Conservation (phyloP, 2,113 vertebrate species). For the Casuarius casuarius region DNA sequence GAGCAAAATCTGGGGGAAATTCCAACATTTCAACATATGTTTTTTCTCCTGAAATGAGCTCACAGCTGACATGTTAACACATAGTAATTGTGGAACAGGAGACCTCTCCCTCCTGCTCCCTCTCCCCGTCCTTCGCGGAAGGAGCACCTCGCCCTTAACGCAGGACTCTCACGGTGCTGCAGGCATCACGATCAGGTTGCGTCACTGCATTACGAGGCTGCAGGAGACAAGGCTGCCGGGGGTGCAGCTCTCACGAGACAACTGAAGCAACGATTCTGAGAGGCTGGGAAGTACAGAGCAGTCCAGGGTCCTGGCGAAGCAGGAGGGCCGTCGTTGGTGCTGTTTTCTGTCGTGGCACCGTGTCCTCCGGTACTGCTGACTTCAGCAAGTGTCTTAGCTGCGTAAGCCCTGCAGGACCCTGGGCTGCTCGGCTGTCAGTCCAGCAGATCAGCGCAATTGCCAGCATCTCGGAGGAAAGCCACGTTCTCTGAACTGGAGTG, state of each 20-base stretch:
- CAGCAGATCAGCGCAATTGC: neutral
- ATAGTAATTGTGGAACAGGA: neutral
- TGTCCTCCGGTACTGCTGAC: neutral
- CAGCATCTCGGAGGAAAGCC: neutral
- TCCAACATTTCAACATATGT: neutral
- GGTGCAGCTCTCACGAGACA: neutral
- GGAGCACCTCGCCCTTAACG: neutral
- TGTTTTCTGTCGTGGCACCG: neutral
- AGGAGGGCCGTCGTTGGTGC: neutral
- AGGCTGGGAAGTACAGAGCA: neutral
- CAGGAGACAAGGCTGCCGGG: neutral
- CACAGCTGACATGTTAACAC: neutral
- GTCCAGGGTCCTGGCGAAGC: neutral
- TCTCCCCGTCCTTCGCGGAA: neutral
- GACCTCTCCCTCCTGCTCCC: neutral
- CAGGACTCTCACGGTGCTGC: accelerated
- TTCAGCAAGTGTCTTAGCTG: neutral
- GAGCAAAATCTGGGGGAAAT: neutral
- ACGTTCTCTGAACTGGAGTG: neutral
- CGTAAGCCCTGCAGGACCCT: accelerated
- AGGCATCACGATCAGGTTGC: neutral
- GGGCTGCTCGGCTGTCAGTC: neutral
- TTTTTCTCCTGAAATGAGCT: neutral
- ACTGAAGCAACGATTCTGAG: neutral
- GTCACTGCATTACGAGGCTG: neutral